phyloP scores from a whole-genome alignment of 2,888 invertebrate species.

The Cantharis flavilabris region DNA sequence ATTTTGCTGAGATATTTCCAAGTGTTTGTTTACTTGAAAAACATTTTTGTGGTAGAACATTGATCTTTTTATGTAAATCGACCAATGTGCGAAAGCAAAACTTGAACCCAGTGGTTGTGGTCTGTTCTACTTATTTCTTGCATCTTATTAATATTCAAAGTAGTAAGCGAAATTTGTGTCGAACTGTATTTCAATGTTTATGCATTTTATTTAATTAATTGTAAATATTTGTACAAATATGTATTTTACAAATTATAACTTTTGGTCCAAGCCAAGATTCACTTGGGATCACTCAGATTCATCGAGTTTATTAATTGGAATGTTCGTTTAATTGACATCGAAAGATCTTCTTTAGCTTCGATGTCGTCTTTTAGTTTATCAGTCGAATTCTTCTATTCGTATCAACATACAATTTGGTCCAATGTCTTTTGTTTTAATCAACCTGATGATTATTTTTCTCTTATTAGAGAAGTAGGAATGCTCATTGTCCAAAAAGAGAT shows the following conservation, averaged over 20 bases:
- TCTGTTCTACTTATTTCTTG: constrained; percentile 32
- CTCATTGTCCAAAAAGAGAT: neutral
- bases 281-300: too few species aligned
- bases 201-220: neutral
- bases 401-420: neutral
- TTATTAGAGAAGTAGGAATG: neutral
- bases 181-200: neutral
- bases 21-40: neutral
- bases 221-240: neutral
- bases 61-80: constrained; percentile 6
- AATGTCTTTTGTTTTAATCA: neutral
- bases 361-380: neutral
- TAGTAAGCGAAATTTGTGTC: neutral
- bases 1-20: too few species aligned
- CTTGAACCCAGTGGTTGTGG: constrained; percentile 34
- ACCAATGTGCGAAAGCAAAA: constrained; percentile 34
- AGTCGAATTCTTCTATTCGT: neutral
- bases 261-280: too few species aligned
- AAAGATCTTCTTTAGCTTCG: neutral
- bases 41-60: neutral
- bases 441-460: neutral
- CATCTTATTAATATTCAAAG: neutral
- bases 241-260: too few species aligned
- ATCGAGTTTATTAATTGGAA: neutral
- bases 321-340: neutral